Evolutionary conservation across 2,797 vertebrate genomes (phyloP).

Genomic region (Rhadinocentrus ornatus): DNA sequence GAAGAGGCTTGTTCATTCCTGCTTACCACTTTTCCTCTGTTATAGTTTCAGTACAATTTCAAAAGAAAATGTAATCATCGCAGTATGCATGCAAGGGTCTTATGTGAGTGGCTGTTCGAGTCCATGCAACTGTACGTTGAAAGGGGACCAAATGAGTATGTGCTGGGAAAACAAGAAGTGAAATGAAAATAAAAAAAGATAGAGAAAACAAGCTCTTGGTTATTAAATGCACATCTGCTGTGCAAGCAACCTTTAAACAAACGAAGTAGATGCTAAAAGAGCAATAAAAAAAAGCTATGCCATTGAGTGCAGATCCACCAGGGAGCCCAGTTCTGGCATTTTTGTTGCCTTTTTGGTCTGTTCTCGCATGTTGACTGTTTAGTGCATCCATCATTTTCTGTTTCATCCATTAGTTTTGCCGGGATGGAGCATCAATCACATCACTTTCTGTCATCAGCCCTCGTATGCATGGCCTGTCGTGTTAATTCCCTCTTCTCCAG

Average conservation of each 20-base stretch:
- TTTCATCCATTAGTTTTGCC: slow-evolving; percentile 29
- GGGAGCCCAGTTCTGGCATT: background rate
- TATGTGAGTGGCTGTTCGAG: background rate
- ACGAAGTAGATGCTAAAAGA: background rate
- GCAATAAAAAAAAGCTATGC: background rate
- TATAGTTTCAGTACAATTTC: background rate
- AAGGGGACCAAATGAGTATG: background rate
- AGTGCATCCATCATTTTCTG: slow-evolving; percentile 36
- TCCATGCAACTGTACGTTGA: background rate
- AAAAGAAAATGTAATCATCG: background rate
- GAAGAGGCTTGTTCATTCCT: slow-evolving; percentile 22
- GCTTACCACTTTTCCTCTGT: background rate
- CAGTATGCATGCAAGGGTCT: background rate
- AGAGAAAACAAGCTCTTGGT: background rate
- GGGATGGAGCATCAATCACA: slow-evolving; percentile 12
- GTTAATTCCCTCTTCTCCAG: slow-evolving; percentile 10
- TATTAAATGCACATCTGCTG: background rate
- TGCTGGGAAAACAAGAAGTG: background rate
- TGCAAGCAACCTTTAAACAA: background rate
- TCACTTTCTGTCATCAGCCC: slow-evolving; percentile 21
- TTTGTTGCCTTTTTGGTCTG: background rate
- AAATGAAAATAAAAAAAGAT: background rate
- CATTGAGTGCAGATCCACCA: background rate
- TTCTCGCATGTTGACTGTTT: slow-evolving; percentile 10
- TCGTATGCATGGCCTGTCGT: slow-evolving; percentile 10